Conservation (phyloP, 2,888 invertebrate species). For the Drosophila nigritarsus region DNA sequence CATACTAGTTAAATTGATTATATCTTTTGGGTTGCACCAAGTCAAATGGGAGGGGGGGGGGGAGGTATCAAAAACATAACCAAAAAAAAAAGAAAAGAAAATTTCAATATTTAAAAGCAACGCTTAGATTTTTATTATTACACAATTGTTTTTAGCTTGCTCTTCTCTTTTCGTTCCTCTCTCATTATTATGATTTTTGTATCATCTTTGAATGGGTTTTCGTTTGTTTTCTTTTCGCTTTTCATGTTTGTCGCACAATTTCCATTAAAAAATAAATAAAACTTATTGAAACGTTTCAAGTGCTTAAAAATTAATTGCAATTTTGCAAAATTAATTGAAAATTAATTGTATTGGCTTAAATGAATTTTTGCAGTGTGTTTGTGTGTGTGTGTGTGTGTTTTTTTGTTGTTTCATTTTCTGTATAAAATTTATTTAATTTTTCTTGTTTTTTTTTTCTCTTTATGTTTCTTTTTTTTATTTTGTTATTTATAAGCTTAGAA, state of each 20-base stretch:
- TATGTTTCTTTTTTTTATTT: constrained; percentile 29
- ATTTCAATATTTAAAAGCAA: constrained; percentile 69
- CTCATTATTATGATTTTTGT: constrained; percentile 18
- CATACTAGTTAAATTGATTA: constrained; percentile 20
- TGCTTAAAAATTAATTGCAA: constrained; percentile 48
- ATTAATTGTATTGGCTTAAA: constrained; percentile 11
- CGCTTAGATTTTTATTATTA: constrained; percentile 74
- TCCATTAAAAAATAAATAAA: constrained; percentile 69
- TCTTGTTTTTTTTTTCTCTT: constrained; percentile 33
- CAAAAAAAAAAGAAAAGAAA: constrained; percentile 16
- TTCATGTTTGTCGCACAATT: constrained; percentile 47
- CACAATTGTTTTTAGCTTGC: constrained; percentile 54
- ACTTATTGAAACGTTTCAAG: constrained; percentile 62
- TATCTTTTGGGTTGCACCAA: not conserved
- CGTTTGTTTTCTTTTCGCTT: constrained; percentile 34
- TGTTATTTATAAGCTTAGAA: constrained; percentile 50
- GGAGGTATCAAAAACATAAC: constrained; percentile 4
- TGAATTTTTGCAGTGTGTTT: constrained; percentile 29
- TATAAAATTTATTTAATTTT: constrained; percentile 56
- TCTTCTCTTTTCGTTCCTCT: constrained; percentile 25
- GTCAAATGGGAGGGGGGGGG: not conserved
- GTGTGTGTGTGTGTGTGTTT: not conserved
- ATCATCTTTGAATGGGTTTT: constrained; percentile 33
- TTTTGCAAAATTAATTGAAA: constrained; percentile 27
- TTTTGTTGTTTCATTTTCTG: not conserved